phyloP scores from a whole-genome alignment of 2,113 vertebrate genomes.

The Monopterus albus region DNA sequence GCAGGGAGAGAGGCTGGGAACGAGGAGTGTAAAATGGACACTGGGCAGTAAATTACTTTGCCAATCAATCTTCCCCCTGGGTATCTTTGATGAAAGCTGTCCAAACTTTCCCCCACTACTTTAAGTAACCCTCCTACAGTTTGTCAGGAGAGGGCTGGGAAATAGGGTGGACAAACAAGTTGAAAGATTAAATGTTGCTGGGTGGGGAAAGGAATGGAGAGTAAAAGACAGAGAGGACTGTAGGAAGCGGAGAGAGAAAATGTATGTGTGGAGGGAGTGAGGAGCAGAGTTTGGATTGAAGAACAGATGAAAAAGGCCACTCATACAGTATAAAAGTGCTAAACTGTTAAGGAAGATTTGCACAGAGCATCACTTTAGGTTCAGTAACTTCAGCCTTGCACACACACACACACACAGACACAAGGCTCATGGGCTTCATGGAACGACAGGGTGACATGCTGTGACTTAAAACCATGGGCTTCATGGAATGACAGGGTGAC shows the following conservation, averaged over 20 bases:
- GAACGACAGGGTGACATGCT: conserved; percentile 43
- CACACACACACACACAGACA: conserved; percentile 12
- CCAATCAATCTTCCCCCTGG: conserved; percentile 83
- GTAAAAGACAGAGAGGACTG: conserved; percentile 17
- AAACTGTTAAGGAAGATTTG: conserved; percentile 43
- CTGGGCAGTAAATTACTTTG: conserved; percentile 83
- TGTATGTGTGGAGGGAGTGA: neutral
- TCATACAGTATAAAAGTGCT: conserved; percentile 7
- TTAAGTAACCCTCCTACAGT: conserved; percentile 80
- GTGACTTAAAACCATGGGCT: conserved; percentile 65
- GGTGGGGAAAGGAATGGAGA: conserved; percentile 44
- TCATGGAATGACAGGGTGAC: conserved; percentile 57
- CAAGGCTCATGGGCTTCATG: conserved; percentile 44
- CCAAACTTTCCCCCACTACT: conserved; percentile 76
- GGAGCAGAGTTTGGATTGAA: conserved; percentile 21
- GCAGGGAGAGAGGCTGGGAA: conserved; percentile 43
- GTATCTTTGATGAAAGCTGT: conserved; percentile 77
- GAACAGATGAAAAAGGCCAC: conserved; percentile 27
- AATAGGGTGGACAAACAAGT: conserved; percentile 73
- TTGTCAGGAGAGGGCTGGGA: conserved; percentile 73
- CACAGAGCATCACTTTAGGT: conserved; percentile 42
- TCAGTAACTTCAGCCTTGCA: conserved; percentile 37
- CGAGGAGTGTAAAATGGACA: conserved; percentile 61
- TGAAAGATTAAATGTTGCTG: conserved; percentile 75
- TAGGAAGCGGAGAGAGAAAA: conserved; percentile 20